phyloP scores from a whole-genome alignment of 2,797 vertebrate genomes.

The Leptodactylus fallax region DNA sequence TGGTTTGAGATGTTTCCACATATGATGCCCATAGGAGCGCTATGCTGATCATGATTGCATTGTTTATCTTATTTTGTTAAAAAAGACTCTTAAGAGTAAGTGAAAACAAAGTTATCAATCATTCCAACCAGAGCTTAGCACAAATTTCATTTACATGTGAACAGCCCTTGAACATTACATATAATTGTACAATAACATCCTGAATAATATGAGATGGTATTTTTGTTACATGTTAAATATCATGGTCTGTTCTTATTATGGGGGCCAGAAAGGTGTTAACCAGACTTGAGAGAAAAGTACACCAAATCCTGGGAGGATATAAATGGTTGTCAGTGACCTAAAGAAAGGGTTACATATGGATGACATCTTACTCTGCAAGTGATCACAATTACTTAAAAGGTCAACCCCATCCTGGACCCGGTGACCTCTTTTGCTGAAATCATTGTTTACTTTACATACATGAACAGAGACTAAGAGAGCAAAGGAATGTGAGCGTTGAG shows the following conservation, averaged over 20 bases:
- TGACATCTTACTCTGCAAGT: conserved; percentile 16
- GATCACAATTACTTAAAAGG: conserved; percentile 52
- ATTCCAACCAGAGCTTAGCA: neutral
- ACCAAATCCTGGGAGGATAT: neutral
- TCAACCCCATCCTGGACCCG: conserved; percentile 35
- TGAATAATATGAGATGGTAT: neutral
- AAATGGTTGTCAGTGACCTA: conserved; percentile 37
- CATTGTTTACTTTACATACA: conserved; percentile 42
- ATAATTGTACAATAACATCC: conserved; percentile 3
- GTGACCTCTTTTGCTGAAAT: conserved; percentile 37
- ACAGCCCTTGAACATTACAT: neutral
- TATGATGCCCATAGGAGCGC: no score
- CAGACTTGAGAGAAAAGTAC: neutral
- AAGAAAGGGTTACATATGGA: conserved; percentile 43
- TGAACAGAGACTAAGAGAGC: conserved; percentile 12
- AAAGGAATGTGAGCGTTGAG: conserved; percentile 33
- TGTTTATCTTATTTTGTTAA: no score
- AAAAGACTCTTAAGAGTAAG: no score
- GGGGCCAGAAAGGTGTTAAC: neutral
- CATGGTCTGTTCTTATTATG: neutral
- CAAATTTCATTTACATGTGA: neutral
- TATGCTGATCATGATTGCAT: no score
- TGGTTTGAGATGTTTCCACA: no score
- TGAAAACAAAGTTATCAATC: neutral
- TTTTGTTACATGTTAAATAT: neutral